phyloP scores from a whole-genome alignment of 2,888 invertebrate genomes.

The Raillietiella orientalis region DNA sequence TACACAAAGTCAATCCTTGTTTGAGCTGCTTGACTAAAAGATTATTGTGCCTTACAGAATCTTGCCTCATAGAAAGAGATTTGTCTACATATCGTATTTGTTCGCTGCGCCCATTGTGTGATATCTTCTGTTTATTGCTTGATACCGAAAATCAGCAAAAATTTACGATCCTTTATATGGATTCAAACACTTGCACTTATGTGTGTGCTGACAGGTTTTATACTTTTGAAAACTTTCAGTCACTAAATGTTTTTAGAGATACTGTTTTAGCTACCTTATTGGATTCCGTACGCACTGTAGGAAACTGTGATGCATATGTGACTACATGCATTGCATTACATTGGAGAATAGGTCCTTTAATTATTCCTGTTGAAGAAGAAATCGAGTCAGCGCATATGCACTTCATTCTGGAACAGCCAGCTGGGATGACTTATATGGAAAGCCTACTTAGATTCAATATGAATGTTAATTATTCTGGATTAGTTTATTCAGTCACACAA shows the following conservation, averaged over 20 bases:
- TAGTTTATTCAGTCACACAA: conserved; percentile 77
- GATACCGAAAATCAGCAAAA: conserved; percentile 69
- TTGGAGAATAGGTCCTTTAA: too few relatives aligned
- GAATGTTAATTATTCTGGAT: conserved; percentile 87
- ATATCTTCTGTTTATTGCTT: conserved; percentile 68
- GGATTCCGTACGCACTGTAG: conserved; percentile 85
- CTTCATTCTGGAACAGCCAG: conserved; percentile 30
- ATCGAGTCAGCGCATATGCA: conserved; percentile 65
- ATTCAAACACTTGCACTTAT: conserved; percentile 58
- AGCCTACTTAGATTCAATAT: conserved; percentile 82
- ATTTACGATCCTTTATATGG: conserved; percentile 75
- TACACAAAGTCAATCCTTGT: conserved; percentile 72
- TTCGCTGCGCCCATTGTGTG: conserved; percentile 25
- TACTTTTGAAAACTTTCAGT: too few relatives aligned
- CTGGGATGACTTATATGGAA: conserved; percentile 30
- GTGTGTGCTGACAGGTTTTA: conserved; percentile 56
- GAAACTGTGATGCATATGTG: conserved; percentile 85
- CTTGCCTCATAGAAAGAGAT: conserved; percentile 81
- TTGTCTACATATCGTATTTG: conserved; percentile 82
- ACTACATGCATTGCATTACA: too few relatives aligned
- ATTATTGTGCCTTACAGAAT: conserved; percentile 74
- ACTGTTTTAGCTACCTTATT: conserved; percentile 72
- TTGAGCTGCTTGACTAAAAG: too few relatives aligned
- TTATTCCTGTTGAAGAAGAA: conserved; percentile 7
- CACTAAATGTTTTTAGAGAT: conserved; percentile 35